Evolutionary conservation across 2,888 invertebrate genomes (phyloP).

Genomic region (Drosophila gaucha): DNA sequence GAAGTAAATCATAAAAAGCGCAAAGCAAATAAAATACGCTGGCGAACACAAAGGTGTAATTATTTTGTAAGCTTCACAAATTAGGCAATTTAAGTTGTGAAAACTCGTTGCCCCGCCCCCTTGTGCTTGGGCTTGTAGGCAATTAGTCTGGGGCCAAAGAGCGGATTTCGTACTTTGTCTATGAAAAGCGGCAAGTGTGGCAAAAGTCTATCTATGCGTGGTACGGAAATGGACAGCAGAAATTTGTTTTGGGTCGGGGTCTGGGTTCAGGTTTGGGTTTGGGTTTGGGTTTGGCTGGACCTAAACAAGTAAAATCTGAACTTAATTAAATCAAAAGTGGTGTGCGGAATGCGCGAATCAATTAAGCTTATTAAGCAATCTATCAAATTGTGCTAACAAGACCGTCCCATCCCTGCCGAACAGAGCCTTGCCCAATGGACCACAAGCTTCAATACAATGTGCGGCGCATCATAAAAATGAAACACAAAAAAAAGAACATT

Average conservation of each 20-base stretch:
- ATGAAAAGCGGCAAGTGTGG: conserved; percentile 34
- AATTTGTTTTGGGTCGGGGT: no score
- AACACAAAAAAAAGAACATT: conserved; percentile 24
- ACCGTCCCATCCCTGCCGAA: conserved; percentile 12
- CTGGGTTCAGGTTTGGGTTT: no score
- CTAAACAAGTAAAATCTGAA: conserved; percentile 63
- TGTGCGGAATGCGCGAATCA: conserved; percentile 68
- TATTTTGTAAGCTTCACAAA: conserved; percentile 79
- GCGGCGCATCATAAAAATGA: conserved; percentile 16
- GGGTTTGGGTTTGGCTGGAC: neutral
- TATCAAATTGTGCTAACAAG: conserved; percentile 76
- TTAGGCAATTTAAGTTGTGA: conserved; percentile 78
- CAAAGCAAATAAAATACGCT: conserved; percentile 25
- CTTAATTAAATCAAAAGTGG: conserved; percentile 78
- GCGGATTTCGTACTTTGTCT: conserved; percentile 28
- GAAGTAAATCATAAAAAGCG: conserved; percentile 39
- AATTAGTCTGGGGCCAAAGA: conserved; percentile 26
- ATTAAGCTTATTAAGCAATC: conserved; percentile 82
- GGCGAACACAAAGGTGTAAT: conserved; percentile 65
- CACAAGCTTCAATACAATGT: conserved; percentile 52
- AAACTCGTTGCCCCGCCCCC: conserved; percentile 11
- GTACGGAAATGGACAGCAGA: conserved; percentile 6
- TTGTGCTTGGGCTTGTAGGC: conserved; percentile 15
- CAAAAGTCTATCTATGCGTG: conserved; percentile 30
- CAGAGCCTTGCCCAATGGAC: conserved; percentile 60